Conservation (phyloP, 2,113 vertebrate species). For the Sarotherodon lohbergeri region DNA sequence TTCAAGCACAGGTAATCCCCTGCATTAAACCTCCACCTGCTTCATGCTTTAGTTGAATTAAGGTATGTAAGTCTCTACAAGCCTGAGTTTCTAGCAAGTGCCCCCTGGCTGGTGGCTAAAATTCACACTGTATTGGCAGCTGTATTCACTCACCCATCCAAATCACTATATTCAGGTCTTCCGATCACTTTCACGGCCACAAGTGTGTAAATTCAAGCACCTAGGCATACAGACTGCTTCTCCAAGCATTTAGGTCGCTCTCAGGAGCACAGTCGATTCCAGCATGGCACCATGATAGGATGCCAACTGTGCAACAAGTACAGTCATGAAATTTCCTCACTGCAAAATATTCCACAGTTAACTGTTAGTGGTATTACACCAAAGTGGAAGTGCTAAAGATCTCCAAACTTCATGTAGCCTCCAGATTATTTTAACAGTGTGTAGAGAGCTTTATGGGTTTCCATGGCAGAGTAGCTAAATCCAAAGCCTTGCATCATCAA, state of each 20-base stretch:
- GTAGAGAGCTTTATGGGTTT: neutral
- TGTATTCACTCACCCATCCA: neutral
- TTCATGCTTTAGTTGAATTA: neutral
- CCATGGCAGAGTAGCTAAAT: neutral
- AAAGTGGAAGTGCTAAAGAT: neutral
- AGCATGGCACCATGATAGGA: neutral
- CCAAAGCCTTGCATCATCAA: neutral
- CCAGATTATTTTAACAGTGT: neutral
- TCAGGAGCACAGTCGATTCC: neutral
- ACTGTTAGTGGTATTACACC: neutral
- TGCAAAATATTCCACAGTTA: neutral
- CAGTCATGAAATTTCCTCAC: neutral
- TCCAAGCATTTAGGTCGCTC: too few species aligned
- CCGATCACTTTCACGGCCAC: neutral
- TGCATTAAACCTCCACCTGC: neutral
- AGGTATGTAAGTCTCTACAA: neutral
- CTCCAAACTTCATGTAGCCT: neutral
- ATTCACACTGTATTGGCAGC: neutral
- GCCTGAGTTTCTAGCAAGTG: neutral
- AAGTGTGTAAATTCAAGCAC: neutral
- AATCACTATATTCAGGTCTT: neutral
- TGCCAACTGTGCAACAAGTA: neutral
- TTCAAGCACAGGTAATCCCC: neutral
- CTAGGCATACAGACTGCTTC: neutral
- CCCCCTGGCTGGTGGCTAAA: accelerated